A percentile compares a stretch with the other conserved stretches of the same genome.
These are phyloP conservation scores for Papilio polyxenes DNA, from an alignment of 1,140 invertebrate genomes.

Conservation along the genomic window DNA sequence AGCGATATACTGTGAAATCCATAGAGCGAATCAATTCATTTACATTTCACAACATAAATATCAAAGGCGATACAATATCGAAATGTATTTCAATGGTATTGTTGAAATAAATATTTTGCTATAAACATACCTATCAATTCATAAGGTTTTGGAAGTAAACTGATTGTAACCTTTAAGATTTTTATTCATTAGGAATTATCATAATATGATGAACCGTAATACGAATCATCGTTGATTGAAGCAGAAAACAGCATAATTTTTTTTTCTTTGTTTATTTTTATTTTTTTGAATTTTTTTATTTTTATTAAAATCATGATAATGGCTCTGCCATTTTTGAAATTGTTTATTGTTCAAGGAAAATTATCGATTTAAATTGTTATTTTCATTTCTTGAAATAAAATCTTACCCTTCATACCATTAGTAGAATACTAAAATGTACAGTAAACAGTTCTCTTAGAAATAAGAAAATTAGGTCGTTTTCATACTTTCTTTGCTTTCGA, in stretches of 20 bases:
- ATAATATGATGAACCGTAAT: no score
- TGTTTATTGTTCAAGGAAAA: background rate
- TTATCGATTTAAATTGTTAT: background rate
- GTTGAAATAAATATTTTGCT: background rate
- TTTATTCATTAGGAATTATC: no score
- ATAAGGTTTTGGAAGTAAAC: background rate
- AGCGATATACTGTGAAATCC: background rate
- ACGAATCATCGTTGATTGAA: no score
- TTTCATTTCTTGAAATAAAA: no score
- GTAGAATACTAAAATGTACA: slow-evolving; percentile 12
- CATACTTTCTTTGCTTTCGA: slow-evolving; percentile 15
- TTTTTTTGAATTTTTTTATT: no score
- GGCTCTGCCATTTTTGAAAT: background rate
- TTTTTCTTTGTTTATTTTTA: no score
- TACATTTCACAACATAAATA: background rate
- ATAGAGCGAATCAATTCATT: background rate
- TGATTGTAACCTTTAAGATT: no score
- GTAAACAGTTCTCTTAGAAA: slow-evolving; percentile 4
- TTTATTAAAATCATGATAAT: background rate
- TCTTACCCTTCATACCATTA: background rate
- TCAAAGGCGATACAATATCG: background rate
- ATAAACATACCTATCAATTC: background rate
- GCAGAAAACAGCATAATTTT: no score
- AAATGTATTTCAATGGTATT: background rate
- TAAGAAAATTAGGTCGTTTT: slow-evolving; percentile 13